phyloP scores from a whole-genome alignment of 2,797 vertebrate genomes.

The Takifugu ocellatus region DNA sequence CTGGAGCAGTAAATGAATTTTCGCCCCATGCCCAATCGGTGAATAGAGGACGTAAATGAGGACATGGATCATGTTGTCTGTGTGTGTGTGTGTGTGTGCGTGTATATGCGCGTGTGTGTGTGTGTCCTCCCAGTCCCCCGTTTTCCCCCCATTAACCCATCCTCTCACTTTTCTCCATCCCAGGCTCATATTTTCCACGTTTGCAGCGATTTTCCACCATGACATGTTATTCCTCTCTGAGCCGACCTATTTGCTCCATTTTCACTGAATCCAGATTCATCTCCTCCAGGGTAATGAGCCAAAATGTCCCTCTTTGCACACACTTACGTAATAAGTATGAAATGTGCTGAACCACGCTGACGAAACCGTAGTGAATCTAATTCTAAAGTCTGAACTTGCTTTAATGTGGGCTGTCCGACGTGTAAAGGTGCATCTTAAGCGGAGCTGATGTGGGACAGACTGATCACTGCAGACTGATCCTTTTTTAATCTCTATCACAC shows the following conservation, averaged over 20 bases:
- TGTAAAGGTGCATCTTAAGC: slow-evolving; percentile 37
- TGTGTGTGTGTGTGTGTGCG: background rate
- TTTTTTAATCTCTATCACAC: slow-evolving; percentile 1
- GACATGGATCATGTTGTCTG: slow-evolving; percentile 28
- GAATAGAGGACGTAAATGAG: slow-evolving; percentile 40
- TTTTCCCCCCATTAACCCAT: slow-evolving; percentile 8
- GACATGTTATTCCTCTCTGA: slow-evolving; percentile 18
- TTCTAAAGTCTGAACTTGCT: slow-evolving; percentile 38
- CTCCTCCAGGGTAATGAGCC: slow-evolving; percentile 15
- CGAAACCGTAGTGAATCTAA: slow-evolving; percentile 49
- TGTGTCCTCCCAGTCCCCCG: slow-evolving; percentile 29
- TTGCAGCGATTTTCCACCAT: slow-evolving; percentile 25
- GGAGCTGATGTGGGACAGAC: slow-evolving; percentile 17
- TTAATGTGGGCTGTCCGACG: slow-evolving; percentile 47
- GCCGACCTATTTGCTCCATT: slow-evolving; percentile 22
- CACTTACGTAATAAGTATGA: slow-evolving; percentile 46
- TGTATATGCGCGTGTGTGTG: background rate
- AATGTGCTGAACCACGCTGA: slow-evolving; percentile 48
- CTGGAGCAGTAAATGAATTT: slow-evolving; percentile 46
- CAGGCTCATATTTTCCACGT: background rate
- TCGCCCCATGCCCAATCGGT: slow-evolving; percentile 21
- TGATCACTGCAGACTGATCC: slow-evolving; percentile 11
- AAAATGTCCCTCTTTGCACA: slow-evolving; percentile 39
- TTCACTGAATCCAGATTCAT: slow-evolving; percentile 19
- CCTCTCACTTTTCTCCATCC: slow-evolving; percentile 16